phyloP scores from a whole-genome alignment of 2,797 vertebrate species.

The Gymnocypris eckloni region DNA sequence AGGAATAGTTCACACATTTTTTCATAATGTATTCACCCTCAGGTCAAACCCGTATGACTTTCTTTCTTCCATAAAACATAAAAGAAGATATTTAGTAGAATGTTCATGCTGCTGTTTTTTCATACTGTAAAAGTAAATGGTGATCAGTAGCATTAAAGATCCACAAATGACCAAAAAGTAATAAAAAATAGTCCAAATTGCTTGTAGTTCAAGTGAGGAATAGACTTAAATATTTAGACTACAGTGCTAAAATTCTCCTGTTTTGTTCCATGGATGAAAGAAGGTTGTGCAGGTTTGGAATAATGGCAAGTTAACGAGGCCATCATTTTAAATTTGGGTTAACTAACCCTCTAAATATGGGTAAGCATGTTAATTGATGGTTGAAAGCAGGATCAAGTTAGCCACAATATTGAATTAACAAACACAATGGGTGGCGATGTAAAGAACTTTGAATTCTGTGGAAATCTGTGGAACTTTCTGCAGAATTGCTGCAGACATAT shows the following conservation, averaged over 20 bases:
- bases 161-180: background rate
- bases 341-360: background rate
- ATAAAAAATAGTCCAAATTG: background rate
- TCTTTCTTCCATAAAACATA: background rate
- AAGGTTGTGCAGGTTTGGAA: background rate
- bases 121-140: background rate
- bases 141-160: background rate
- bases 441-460: background rate
- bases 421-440: background rate
- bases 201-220: background rate
- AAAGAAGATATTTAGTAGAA: background rate
- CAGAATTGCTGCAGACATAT: background rate
- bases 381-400: background rate
- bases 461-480: background rate
- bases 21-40: background rate
- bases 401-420: background rate
- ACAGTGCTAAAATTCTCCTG: background rate
- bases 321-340: background rate
- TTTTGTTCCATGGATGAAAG: background rate
- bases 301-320: background rate
- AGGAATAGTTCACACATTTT: background rate
- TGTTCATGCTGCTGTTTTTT: background rate
- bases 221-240: background rate
- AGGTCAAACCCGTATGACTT: background rate
- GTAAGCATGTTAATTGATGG: background rate